These are phyloP conservation scores for Teleogryllus occipitalis DNA, from an alignment of 1,140 invertebrate genomes.

Conservation along the genomic window DNA sequence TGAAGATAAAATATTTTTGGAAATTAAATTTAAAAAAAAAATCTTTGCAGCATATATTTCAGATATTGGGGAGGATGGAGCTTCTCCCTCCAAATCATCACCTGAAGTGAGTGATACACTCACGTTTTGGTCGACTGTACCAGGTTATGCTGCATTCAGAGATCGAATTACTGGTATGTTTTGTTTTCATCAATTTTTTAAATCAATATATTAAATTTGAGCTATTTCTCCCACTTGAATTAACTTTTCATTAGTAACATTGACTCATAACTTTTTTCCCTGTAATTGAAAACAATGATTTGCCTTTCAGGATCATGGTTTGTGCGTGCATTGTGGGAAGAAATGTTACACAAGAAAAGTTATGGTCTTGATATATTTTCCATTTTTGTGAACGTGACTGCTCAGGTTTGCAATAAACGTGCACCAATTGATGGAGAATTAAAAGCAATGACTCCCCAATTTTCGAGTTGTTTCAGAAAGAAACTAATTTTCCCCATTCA, in stretches of 20 bases:
- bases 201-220: too few species aligned
- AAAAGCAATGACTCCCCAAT: background rate
- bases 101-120: slow-evolving; percentile 13
- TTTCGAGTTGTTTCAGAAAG: background rate
- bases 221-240: too few species aligned
- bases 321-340: background rate
- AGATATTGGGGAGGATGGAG: background rate
- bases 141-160: slow-evolving; percentile 18
- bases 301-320: background rate
- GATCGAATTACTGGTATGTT: slow-evolving; percentile 3
- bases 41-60: background rate
- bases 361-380: background rate
- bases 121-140: slow-evolving; percentile 19
- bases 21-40: background rate
- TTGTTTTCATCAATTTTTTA: too few species aligned
- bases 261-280: too few species aligned
- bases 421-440: slow-evolving; percentile 1
- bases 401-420: background rate
- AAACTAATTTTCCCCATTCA: background rate
- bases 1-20: background rate
- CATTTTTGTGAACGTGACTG: background rate
- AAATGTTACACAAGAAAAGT: background rate
- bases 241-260: too few species aligned
- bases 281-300: too few species aligned
- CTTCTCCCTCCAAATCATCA: background rate